These are phyloP conservation scores for Callinectes sapidus DNA, from an alignment of 2,888 invertebrate genomes.

Conservation along the genomic window DNA sequence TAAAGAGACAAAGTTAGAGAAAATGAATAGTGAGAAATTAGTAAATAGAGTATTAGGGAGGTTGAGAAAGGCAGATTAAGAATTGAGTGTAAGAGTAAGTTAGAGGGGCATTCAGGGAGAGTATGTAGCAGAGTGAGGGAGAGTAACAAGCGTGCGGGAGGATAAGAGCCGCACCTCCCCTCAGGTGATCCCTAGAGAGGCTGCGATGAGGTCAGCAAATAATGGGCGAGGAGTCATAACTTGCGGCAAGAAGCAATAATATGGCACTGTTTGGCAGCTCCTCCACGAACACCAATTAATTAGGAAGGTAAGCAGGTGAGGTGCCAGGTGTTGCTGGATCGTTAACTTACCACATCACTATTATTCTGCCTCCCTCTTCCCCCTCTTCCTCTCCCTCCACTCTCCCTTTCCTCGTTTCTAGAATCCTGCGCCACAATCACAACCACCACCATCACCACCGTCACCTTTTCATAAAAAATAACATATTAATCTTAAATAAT, in stretches of 20 bases:
- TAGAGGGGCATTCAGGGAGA: background rate
- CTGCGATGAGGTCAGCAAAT: conserved; percentile 27
- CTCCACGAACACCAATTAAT: conserved; percentile 57
- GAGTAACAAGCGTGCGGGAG: background rate
- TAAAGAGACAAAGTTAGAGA: too few relatives aligned
- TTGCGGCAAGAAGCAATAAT: conserved; percentile 35
- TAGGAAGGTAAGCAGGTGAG: conserved; percentile 59
- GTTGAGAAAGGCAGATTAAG: too few relatives aligned
- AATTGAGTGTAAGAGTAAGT: background rate
- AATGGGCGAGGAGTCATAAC: conserved; percentile 10
- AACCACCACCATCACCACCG: background rate
- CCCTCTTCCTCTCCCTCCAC: background rate
- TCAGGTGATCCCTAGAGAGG: background rate
- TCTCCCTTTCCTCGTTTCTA: background rate
- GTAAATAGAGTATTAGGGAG: too few relatives aligned
- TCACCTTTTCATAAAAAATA: background rate
- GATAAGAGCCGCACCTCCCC: background rate
- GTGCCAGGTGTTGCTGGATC: conserved; percentile 43
- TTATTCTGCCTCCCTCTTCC: background rate
- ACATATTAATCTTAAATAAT: conserved; percentile 3
- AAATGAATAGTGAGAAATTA: background rate
- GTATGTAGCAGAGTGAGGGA: background rate
- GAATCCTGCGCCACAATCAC: background rate
- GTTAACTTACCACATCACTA: background rate
- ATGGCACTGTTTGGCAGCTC: conserved; percentile 53